Conservation (phyloP, 2,797 vertebrate genomes). For the Podarcis lilfordi region DNA sequence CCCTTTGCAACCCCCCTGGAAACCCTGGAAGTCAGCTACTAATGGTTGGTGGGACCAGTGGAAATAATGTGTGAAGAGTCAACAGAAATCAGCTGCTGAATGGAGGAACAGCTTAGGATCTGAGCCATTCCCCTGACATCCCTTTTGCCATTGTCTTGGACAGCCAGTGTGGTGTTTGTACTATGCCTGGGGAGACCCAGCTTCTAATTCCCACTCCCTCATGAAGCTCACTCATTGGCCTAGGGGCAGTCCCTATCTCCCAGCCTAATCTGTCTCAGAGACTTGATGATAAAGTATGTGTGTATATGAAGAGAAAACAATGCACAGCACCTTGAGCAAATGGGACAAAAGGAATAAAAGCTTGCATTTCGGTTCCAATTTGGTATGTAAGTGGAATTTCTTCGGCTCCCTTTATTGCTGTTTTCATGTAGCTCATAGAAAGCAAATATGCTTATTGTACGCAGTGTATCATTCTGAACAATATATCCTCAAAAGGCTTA, state of each 20-base stretch:
- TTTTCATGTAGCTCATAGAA: conserved; percentile 44
- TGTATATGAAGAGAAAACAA: not conserved
- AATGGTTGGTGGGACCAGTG: too few species aligned
- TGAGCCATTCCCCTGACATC: not conserved
- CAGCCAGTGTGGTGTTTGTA: not conserved
- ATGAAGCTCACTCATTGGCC: not conserved
- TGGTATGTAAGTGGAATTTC: not conserved
- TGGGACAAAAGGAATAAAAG: not conserved
- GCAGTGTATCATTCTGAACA: conserved; percentile 45
- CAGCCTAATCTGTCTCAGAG: not conserved
- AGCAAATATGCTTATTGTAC: conserved; percentile 52
- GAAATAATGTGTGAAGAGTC: too few species aligned
- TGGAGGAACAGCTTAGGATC: not conserved
- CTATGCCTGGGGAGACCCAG: not conserved
- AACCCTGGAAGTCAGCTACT: too few species aligned
- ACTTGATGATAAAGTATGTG: not conserved
- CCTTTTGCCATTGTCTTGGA: not conserved
- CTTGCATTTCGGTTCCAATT: not conserved
- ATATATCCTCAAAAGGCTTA: conserved; percentile 38
- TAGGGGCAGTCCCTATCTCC: not conserved
- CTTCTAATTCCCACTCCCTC: not conserved
- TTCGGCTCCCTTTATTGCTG: conserved; percentile 1
- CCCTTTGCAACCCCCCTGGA: too few species aligned
- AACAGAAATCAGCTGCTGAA: not conserved
- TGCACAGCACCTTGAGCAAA: not conserved